Conservation (phyloP, 2,113 vertebrate genomes). For the Eublepharis macularius region DNA sequence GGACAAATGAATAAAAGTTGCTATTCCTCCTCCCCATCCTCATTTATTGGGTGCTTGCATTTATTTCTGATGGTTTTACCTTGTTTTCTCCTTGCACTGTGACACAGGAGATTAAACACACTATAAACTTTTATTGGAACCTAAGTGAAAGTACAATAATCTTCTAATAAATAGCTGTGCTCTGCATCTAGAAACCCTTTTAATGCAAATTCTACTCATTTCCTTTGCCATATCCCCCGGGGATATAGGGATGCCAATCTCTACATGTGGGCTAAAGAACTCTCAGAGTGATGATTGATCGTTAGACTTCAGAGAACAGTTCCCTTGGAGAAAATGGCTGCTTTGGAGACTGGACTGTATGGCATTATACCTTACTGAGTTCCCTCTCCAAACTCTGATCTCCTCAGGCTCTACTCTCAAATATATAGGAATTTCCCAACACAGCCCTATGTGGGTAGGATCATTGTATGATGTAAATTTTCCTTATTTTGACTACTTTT, state of each 20-base stretch:
- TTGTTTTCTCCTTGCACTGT: not conserved
- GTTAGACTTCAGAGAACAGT: too few species aligned
- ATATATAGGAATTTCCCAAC: too few species aligned
- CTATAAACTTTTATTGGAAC: not conserved
- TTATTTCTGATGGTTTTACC: not conserved
- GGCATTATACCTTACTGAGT: too few species aligned
- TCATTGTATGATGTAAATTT: not conserved
- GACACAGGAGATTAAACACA: rapidly evolving
- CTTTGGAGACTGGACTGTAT: too few species aligned
- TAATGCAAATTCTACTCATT: not conserved
- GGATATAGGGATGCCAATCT: too few species aligned
- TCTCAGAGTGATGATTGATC: too few species aligned
- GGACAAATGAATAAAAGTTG: too few species aligned
- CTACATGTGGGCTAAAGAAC: too few species aligned
- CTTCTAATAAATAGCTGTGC: not conserved
- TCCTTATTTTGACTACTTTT: too few species aligned
- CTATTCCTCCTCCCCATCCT: not conserved
- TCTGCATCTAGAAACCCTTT: not conserved
- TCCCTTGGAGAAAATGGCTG: too few species aligned
- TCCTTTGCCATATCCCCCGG: not conserved
- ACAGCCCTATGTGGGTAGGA: not conserved
- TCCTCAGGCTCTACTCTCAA: too few species aligned
- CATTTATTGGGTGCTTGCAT: not conserved
- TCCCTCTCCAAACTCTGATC: too few species aligned
- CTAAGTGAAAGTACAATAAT: not conserved